Evolutionary conservation across 2,797 vertebrate genomes (phyloP).

Genomic region (Phoeniculus purpureus): DNA sequence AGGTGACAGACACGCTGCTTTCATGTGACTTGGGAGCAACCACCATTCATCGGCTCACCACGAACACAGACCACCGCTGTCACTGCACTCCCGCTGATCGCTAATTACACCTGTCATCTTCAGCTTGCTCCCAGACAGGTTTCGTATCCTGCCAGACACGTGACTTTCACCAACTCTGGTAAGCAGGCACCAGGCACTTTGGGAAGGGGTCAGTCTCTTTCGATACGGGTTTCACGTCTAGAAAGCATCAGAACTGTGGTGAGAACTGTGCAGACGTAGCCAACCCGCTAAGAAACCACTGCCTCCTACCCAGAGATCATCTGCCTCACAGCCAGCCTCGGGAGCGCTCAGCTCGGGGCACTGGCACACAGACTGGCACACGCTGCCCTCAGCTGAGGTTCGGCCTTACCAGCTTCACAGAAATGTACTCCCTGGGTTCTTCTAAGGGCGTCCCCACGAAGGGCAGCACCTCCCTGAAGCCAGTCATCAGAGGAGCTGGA

Average conservation of each 20-base stretch:
- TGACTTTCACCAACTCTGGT: not conserved
- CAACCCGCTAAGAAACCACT: not conserved
- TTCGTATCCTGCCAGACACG: not conserved
- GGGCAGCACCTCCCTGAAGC: not conserved
- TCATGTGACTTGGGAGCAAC: not conserved
- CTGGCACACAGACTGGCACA: not conserved
- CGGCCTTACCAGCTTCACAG: not conserved
- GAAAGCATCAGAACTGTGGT: not conserved
- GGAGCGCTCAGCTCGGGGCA: not conserved
- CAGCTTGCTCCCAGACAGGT: not conserved
- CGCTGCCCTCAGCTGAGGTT: not conserved
- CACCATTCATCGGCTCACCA: not conserved
- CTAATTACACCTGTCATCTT: not conserved
- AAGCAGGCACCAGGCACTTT: not conserved
- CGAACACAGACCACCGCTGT: not conserved
- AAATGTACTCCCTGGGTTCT: not conserved
- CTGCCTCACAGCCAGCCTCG: not conserved
- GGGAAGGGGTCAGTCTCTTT: not conserved
- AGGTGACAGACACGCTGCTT: rapidly evolving
- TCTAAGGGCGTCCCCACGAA: not conserved
- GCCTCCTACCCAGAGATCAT: not conserved
- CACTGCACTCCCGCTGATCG: not conserved
- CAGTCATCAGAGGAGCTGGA: not conserved
- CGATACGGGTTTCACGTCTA: not conserved
- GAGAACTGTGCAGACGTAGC: not conserved